phyloP scores from a whole-genome alignment of 1,140 invertebrate species.

The Rhyacophila brunnea region DNA sequence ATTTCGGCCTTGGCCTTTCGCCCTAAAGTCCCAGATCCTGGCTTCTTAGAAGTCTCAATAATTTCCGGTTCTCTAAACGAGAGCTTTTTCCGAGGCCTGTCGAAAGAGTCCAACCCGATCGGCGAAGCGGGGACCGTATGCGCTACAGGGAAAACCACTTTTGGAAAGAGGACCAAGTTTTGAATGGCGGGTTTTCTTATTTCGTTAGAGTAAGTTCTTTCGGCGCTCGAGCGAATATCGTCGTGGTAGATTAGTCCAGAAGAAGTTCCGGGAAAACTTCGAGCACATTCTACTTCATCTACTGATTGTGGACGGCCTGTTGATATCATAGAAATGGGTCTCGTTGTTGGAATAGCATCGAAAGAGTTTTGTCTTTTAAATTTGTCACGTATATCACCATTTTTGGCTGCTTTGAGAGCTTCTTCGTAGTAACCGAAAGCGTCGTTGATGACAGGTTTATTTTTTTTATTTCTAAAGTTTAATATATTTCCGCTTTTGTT shows the following conservation, averaged over 20 bases:
- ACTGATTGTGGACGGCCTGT: conserved; percentile 10
- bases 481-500: conserved; percentile 1
- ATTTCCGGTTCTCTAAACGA: conserved; percentile 83
- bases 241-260: conserved; percentile 10
- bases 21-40: conserved; percentile 39
- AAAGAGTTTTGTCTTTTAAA: conserved; percentile 22
- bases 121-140: conserved; percentile 36
- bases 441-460: background rate
- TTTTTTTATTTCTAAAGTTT: conserved; percentile 10
- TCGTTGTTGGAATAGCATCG: conserved; percentile 4
- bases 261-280: conserved; percentile 17
- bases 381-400: conserved; percentile 4
- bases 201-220: conserved; percentile 4
- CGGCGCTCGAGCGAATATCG: background rate
- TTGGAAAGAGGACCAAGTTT: conserved; percentile 46
- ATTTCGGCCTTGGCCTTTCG: conserved; percentile 35
- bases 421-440: background rate
- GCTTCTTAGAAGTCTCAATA: conserved; percentile 43
- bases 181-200: conserved; percentile 37
- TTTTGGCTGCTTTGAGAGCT: background rate
- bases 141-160: conserved; percentile 47
- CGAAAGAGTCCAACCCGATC: conserved; percentile 44
- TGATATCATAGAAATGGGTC: conserved; percentile 13
- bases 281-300: conserved; percentile 1
- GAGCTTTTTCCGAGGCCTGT: conserved; percentile 77